Evolutionary conservation across 64 coral and sea anemone genomes (phyloP), one percentile per base, ranked within the genome.

Genomic region (Stichodactyla mertensii): DNA sequence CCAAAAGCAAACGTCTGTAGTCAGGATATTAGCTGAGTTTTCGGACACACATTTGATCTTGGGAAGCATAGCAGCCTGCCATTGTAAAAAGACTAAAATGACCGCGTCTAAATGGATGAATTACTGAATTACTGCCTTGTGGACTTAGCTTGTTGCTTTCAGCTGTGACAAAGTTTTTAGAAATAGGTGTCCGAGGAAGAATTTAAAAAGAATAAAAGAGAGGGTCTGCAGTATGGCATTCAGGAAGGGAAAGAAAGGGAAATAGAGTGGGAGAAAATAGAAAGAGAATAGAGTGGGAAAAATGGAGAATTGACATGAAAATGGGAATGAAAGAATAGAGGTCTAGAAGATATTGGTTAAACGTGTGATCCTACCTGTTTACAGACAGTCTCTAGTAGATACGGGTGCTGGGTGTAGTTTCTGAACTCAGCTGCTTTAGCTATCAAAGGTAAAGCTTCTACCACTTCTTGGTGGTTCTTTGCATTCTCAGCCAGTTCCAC

Each of bases 341-440:
- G 20, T 87, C 69, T 74, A 59, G 24, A 58, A 58, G 8, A 58
- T 10, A 74, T 2, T 2, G 13, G 14, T 16, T 16, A n/a, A 5
- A 74, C 26, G 27, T 9, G 14, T 58, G 56, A 1, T 15, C 69
- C 36, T 80, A 98, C 97, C 93, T 99, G 93, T 78, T 89, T 91
- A 64, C 97, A 99, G 0, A 99, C 77, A 23, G 93, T 95, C 84
- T 99, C 97, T 55, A 95, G 82, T 20, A 99, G 83, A 80, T 99
- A 92, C 2, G 90, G 82, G 83, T 99, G 93, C 70, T 95, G 93
- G 16, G 97, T 90, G 18, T 99, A 99, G 80, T 99, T 90, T 78
- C 87, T 89, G 67, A 89, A 80, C 16, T 95, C 90, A 57, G 88
- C 86, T 5, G 90, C 92, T 90, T 92, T 79, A 58, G 97, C 87